Evolutionary conservation across 1,140 invertebrate species (phyloP).

Genomic region (Penaeus indicus): DNA sequence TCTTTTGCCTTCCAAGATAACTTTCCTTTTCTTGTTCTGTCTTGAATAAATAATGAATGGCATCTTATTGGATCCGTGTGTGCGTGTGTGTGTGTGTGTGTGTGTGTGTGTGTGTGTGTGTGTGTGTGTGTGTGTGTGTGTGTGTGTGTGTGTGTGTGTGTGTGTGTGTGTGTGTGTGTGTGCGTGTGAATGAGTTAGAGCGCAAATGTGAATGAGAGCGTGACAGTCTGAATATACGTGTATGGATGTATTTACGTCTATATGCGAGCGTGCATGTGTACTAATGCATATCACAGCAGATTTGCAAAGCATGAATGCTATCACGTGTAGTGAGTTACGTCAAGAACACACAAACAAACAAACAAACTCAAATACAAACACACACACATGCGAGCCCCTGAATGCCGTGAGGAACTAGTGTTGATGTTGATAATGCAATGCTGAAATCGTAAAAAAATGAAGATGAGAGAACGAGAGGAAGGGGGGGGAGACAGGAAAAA

Average conservation of each 20-base stretch:
- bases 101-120: conserved; percentile 45
- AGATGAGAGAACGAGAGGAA: background rate
- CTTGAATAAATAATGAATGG: too few relatives aligned
- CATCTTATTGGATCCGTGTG: background rate
- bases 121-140: conserved; percentile 50
- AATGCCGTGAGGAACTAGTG: background rate
- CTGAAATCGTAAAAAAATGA: background rate
- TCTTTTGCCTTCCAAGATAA: too few relatives aligned
- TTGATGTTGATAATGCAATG: conserved; percentile 12
- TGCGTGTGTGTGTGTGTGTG: conserved; percentile 5
- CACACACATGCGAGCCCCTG: too few relatives aligned
- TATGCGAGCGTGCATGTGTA: background rate
- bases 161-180: conserved; percentile 32
- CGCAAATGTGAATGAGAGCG: conserved; percentile 28
- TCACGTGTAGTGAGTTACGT: too few relatives aligned
- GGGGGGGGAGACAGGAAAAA: background rate
- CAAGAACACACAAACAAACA: too few relatives aligned
- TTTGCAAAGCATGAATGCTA: too few relatives aligned
- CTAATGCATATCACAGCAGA: background rate
- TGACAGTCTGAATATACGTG: conserved; percentile 41
- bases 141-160: conserved; percentile 49
- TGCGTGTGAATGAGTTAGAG: background rate
- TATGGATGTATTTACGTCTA: conserved; percentile 23
- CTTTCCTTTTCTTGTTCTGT: too few relatives aligned
- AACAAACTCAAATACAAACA: too few relatives aligned